A percentile compares a stretch with the other conserved stretches of the same genome.
phyloP scores from a whole-genome alignment of 2,888 invertebrate species.

The Uropetala carovei region DNA sequence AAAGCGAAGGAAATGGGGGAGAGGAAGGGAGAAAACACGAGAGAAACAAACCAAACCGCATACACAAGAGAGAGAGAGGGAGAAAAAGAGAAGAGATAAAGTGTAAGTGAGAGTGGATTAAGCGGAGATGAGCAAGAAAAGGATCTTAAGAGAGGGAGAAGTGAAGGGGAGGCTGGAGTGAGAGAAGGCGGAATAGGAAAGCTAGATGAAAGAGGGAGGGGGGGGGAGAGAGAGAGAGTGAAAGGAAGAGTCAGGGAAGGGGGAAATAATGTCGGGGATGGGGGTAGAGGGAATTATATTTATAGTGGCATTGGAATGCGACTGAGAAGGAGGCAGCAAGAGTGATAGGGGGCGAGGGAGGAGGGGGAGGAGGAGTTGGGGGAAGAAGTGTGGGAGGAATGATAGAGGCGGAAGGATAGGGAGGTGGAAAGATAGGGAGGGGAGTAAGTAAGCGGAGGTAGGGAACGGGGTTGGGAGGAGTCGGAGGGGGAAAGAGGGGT shows the following conservation, averaged over 20 bases:
- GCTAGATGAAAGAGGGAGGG: background rate
- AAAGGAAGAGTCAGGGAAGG: background rate
- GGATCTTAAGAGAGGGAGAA: background rate
- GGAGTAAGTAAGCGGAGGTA: too few relatives aligned
- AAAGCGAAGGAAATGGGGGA: too few relatives aligned
- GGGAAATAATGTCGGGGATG: background rate
- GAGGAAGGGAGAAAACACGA: too few relatives aligned
- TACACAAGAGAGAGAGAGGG: too few relatives aligned
- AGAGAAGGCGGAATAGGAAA: background rate
- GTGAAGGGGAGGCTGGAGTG: background rate
- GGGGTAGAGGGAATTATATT: slow-evolving; percentile 36
- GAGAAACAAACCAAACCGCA: too few relatives aligned
- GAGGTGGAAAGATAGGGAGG: background rate
- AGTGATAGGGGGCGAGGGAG: background rate
- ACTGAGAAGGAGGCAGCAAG: background rate
- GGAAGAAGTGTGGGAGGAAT: background rate
- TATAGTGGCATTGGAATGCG: slow-evolving; percentile 57
- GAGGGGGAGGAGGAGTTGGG: background rate
- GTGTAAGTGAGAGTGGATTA: too few relatives aligned
- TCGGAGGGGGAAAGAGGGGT: background rate
- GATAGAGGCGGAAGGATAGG: background rate
- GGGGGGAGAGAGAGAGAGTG: background rate
- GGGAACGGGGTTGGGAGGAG: background rate
- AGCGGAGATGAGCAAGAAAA: too few relatives aligned
- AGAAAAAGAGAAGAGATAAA: too few relatives aligned